phyloP scores from a whole-genome alignment of 2,888 invertebrate genomes.

The Lasioglossum pauxillum region DNA sequence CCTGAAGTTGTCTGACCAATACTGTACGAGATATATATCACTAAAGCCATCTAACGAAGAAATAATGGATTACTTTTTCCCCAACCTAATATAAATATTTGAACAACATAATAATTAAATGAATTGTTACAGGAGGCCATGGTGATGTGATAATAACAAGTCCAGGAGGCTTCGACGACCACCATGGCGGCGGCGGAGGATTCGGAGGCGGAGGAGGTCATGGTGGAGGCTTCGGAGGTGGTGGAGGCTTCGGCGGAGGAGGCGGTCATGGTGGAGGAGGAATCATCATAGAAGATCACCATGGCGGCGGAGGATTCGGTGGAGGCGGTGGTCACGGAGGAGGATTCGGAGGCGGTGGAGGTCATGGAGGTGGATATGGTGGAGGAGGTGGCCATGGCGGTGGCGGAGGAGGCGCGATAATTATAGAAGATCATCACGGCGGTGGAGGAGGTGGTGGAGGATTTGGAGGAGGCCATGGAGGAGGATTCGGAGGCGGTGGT shows the following conservation, averaged over 20 bases:
- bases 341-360: constrained; percentile 7
- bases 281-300: no score
- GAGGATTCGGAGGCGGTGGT: background rate
- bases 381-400: constrained; percentile 46
- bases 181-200: constrained; percentile 2
- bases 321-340: constrained; percentile 25
- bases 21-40: no score
- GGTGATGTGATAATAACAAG: constrained; percentile 37
- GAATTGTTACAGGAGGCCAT: constrained; percentile 38
- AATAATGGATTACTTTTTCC: no score
- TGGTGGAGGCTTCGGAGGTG: constrained; percentile 52
- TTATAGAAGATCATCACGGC: constrained; percentile 34
- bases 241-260: constrained; percentile 32
- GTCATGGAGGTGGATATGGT: constrained; percentile 27
- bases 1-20: no score
- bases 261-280: background rate
- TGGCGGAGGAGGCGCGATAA: constrained; percentile 55
- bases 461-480: constrained; percentile 16
- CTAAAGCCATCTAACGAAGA: no score
- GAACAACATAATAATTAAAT: background rate
- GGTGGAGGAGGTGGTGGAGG: constrained; percentile 18
- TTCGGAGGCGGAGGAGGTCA: background rate
- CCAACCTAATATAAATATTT: background rate
- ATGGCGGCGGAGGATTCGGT: constrained; percentile 32
- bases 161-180: constrained; percentile 38